phyloP scores from a whole-genome alignment of 2,888 invertebrate genomes.

The Pterobdella sp. region DNA sequence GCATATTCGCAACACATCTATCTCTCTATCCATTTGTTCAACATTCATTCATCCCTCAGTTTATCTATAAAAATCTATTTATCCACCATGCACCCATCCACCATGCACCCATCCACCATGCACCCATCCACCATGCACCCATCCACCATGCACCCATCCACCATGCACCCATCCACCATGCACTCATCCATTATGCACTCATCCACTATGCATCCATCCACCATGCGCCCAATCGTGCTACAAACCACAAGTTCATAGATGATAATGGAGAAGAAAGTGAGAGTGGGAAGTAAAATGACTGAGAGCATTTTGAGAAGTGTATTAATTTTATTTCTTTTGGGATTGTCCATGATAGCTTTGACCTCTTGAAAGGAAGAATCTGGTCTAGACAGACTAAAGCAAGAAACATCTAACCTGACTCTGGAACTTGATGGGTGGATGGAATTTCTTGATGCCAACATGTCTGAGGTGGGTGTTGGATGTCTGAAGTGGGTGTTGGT shows the following conservation, averaged over 20 bases:
- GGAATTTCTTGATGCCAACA: neutral
- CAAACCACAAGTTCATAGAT: neutral
- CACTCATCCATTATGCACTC: too few relatives aligned
- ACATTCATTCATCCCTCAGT: too few relatives aligned
- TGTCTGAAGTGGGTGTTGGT: neutral
- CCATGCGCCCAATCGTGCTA: too few relatives aligned
- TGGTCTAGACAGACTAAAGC: neutral
- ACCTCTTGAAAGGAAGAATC: neutral
- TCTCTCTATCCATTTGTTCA: too few relatives aligned
- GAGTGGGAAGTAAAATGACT: neutral
- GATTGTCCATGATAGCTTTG: neutral
- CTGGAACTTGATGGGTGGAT: neutral
- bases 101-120: too few relatives aligned
- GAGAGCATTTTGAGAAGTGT: neutral
- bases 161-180: too few relatives aligned
- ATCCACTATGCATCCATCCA: too few relatives aligned
- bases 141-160: too few relatives aligned
- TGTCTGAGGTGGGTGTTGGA: neutral
- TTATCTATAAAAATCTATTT: too few relatives aligned
- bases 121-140: too few relatives aligned
- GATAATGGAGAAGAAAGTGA: neutral
- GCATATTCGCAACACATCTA: too few relatives aligned
- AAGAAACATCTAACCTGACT: neutral
- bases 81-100: too few relatives aligned
- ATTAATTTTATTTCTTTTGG: neutral